Conservation (phyloP, 2,113 vertebrate genomes). For the Indicator maculatus region DNA sequence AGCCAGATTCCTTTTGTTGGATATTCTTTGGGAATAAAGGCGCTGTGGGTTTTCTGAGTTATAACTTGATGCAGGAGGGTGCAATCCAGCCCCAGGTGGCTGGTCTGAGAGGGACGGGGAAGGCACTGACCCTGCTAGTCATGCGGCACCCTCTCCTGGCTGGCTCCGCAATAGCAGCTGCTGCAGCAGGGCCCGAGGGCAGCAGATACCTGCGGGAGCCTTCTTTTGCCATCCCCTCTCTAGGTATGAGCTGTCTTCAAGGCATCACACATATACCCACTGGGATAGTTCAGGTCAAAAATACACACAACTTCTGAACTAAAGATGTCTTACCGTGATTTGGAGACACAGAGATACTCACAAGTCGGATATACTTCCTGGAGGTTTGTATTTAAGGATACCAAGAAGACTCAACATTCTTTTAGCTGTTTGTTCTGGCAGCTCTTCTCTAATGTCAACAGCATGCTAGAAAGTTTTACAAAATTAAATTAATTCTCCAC, state of each 20-base stretch:
- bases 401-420: constrained; percentile 89
- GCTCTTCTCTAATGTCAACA: constrained; percentile 94
- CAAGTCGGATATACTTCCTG: constrained; percentile 85
- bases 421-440: constrained; percentile 93
- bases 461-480: constrained; percentile 81
- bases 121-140: constrained; percentile 12
- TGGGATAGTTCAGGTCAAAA: background rate
- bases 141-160: constrained; percentile 64
- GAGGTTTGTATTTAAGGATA: constrained; percentile 94
- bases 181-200: background rate
- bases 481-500: background rate
- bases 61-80: background rate
- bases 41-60: background rate
- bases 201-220: background rate
- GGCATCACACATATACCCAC: background rate
- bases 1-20: background rate
- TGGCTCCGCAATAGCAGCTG: background rate
- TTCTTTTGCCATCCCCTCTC: background rate
- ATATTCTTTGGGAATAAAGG: background rate
- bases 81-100: background rate
- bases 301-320: background rate
- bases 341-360: constrained; percentile 69
- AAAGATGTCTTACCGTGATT: background rate
- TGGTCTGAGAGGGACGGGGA: background rate
- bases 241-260: background rate